Base-by-base conservation (phyloP, 1,140 invertebrate genomes). In the Drosophila sproati region DNA sequence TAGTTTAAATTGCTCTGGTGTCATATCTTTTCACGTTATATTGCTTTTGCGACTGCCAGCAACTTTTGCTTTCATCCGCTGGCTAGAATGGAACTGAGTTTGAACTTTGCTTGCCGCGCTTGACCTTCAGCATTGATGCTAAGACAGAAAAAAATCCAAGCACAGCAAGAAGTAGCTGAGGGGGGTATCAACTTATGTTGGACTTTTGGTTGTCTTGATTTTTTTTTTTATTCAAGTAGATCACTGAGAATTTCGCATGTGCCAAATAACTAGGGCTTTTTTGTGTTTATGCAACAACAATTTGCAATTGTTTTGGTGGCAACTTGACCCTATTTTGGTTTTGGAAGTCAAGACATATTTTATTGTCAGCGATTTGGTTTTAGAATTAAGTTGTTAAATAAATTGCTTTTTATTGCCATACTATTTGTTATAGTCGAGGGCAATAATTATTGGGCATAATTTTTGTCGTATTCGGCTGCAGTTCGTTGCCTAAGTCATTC, bases 171-270 rank as follows among this genome's bases (percentile, higher is more conserved):
- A 45, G 10, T 6, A 45, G 39, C 39, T 3, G n/a, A 20, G 4
- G 6, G 45, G 2, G 12, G 1, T 2, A 12, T n/a, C 4, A 32
- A 48, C 52, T 37, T 31, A 6, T 41, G 54, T 45, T 29, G 41
- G 20, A 37, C n/a, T 59, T 20, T 50, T 48, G 39, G n/a, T 69
- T 78, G 63, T 66, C 8, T 12, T 51, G 60, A 56, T 57, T 31
- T 51, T 55, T 56, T 63, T 37, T 67, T 54, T 43, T 74, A 78
- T 86, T 82, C 75, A 88, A 88, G 77, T 82, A 77, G 83, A 77
- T 71, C 80, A 89, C 80, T 83, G 77, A 71, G 85, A 83, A 88
- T 89, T 88, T 88, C 85, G 85, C 83, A 89, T 88, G 83, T 88
- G 83, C 83, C 79, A 81, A 82, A 87, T 77, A 82, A 67, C 69